These are phyloP conservation scores for Zoanthus gigantus DNA, from an alignment of 92 coral and sea anemone species.

Conservation along the genomic window DNA sequence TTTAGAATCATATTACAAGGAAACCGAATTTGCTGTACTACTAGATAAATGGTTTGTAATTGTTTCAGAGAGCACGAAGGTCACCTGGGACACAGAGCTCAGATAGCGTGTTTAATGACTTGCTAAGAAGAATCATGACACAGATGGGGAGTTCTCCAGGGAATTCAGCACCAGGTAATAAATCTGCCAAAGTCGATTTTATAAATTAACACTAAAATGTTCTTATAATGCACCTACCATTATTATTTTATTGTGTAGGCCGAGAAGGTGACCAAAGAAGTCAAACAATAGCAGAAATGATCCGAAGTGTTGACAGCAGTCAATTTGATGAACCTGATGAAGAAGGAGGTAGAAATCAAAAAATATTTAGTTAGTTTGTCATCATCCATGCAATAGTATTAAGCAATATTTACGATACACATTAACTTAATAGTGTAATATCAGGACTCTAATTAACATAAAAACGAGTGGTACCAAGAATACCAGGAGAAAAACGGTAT, in stretches of 20 bases:
- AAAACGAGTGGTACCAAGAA: too few species aligned
- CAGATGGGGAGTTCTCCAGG: constrained; percentile 32
- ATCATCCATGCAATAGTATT: too few species aligned
- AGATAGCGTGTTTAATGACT: constrained; percentile 33
- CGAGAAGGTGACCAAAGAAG: background rate
- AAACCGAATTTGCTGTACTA: background rate
- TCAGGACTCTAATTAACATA: too few species aligned
- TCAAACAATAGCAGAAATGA: constrained; percentile 38
- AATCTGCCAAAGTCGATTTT: too few species aligned
- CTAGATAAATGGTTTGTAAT: background rate
- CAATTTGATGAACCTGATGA: constrained; percentile 33
- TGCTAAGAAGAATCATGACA: constrained; percentile 38
- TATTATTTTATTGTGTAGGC: background rate
- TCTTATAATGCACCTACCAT: too few species aligned
- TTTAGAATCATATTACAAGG: too few species aligned
- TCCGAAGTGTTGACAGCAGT: constrained; percentile 20
- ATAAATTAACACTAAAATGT: too few species aligned
- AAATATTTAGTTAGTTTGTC: too few species aligned
- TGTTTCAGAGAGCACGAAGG: background rate
- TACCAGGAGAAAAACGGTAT: too few species aligned
- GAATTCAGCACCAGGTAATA: background rate
- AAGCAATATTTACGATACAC: too few species aligned
- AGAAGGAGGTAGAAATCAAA: constrained; percentile 42
- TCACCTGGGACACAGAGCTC: constrained; percentile 15
- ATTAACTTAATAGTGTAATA: too few species aligned